Percentiles rank a stretch among this genome's conserved stretches.
Conservation (phyloP, 2,113 vertebrate species). For the Ailurus styani region DNA sequence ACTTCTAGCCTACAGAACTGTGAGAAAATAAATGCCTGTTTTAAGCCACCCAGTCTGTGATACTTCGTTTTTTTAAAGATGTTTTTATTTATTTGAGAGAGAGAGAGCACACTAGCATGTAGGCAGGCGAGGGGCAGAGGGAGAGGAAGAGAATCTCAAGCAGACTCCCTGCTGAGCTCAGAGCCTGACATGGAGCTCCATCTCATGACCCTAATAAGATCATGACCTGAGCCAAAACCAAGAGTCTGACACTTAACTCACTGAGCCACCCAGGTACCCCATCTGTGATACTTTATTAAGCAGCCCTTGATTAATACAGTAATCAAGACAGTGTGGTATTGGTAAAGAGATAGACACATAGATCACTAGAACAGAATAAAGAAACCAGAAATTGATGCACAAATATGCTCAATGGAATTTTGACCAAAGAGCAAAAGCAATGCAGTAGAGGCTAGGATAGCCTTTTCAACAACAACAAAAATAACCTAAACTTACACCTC, state of each 20-base stretch:
- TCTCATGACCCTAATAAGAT: not conserved
- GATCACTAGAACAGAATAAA: not conserved
- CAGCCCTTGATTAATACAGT: not conserved
- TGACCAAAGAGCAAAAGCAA: not conserved
- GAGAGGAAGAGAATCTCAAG: not conserved
- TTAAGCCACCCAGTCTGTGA: not conserved
- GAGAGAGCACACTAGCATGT: not conserved
- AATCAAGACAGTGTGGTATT: not conserved
- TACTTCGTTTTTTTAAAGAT: not conserved
- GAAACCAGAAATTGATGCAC: not conserved
- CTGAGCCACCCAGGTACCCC: not conserved
- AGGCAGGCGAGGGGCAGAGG: not conserved
- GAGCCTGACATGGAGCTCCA: not conserved
- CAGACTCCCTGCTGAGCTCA: not conserved
- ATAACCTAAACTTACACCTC: not conserved
- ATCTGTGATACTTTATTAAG: not conserved
- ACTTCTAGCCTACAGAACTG: not conserved
- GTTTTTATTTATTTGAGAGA: not conserved
- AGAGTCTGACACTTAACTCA: not conserved
- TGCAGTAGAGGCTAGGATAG: not conserved
- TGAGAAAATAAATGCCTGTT: not conserved
- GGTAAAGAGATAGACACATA: not conserved
- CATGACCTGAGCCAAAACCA: not conserved
- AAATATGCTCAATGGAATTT: not conserved
- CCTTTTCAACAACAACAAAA: not conserved